Conservation (phyloP, 2,113 vertebrate genomes). For the Cyphomyrus plagiostoma region DNA sequence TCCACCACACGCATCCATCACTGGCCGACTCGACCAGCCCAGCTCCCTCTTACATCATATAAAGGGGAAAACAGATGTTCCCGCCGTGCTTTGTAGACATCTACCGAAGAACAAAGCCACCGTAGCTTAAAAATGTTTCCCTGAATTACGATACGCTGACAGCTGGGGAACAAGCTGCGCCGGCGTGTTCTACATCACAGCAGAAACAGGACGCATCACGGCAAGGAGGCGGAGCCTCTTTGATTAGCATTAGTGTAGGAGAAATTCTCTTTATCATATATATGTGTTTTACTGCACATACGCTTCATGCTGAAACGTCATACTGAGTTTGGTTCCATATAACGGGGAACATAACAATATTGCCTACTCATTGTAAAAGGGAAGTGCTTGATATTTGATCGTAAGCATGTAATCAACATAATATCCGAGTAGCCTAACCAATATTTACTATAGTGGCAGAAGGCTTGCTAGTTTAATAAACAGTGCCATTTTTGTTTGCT, state of each 20-base stretch:
- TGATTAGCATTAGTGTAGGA: not conserved
- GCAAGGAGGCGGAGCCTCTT: not conserved
- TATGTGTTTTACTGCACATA: not conserved
- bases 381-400: not conserved
- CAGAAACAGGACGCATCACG: not conserved
- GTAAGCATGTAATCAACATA: not conserved
- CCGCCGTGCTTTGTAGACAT: not conserved
- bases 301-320: not conserved
- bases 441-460: not conserved
- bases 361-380: not conserved
- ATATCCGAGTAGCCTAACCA: not conserved
- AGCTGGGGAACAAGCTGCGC: not conserved
- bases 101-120: not conserved
- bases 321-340: not conserved
- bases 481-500: not conserved
- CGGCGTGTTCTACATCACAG: not conserved
- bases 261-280: not conserved
- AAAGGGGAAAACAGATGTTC: not conserved
- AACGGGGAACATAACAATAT: not conserved
- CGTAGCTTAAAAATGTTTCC: not conserved
- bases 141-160: not conserved
- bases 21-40: not conserved
- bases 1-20: not conserved
- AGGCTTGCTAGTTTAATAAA: not conserved
- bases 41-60: not conserved